Evolutionary conservation across 2,797 vertebrate genomes (phyloP).

Genomic region (Anas flavirostris): DNA sequence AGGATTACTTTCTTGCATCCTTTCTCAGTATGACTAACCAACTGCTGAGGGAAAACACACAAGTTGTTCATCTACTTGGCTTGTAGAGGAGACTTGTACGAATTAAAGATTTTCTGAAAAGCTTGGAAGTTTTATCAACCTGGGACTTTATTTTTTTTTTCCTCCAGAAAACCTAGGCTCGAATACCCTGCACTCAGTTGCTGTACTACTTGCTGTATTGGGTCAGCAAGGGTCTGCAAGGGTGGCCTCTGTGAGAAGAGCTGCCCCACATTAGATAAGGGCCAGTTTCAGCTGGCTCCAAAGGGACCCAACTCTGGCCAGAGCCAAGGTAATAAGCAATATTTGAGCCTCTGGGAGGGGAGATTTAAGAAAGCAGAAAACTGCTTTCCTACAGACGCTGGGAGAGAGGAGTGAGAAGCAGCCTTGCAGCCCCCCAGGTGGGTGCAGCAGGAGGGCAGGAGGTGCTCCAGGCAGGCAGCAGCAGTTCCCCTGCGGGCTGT

Average conservation of each 20-base stretch:
- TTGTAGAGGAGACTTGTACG: neutral
- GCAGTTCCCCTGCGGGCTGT: too few relatives aligned
- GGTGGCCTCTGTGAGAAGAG: neutral
- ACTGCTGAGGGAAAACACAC: rapidly evolving
- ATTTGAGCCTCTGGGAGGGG: too few relatives aligned
- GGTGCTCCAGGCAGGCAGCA: too few relatives aligned
- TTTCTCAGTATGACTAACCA: neutral
- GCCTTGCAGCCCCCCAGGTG: too few relatives aligned
- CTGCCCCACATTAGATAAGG: too few relatives aligned
- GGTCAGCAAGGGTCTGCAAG: neutral
- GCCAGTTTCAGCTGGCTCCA: too few relatives aligned
- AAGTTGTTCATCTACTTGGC: neutral
- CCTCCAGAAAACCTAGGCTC: neutral
- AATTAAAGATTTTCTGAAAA: neutral
- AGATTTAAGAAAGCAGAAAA: too few relatives aligned
- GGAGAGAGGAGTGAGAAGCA: too few relatives aligned
- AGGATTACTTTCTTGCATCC: neutral
- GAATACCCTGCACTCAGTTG: neutral
- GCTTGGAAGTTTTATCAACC: neutral
- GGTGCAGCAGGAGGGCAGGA: too few relatives aligned
- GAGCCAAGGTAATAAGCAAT: too few relatives aligned
- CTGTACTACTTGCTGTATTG: neutral
- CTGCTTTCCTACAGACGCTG: too few relatives aligned
- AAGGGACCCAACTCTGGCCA: too few relatives aligned
- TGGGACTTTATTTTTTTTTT: neutral